Evolutionary conservation across 1,140 invertebrate species (phyloP), one percentile per base, ranked within the genome.

Genomic region (Rhagoletis zephyria): DNA sequence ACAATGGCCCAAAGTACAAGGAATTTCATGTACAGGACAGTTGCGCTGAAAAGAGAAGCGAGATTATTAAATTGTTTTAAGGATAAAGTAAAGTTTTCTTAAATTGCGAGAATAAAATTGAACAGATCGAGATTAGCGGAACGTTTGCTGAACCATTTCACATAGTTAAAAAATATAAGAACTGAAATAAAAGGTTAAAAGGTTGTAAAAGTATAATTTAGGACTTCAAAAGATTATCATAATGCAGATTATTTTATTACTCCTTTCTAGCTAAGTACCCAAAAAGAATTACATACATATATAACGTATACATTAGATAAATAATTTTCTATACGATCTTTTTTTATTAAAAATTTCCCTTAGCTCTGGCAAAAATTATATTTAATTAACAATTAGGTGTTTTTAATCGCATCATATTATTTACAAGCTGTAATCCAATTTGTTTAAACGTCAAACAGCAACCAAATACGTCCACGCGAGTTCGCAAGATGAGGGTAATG

Each of bases 1-100:
- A 99, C 97, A 93, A 98, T 95, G 89, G 96, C 96, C 98, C 98
- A 99, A 93, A 99, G 95, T 93, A 98, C 94, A 89, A 99, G 94
- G 94, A 99, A 98, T 94, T 99, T 99, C 93, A 99, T 94, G 94
- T 99, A 99, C 91, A 98, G 94, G 91, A 99, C 95, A 89, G 97
- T 97, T 94, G 98, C 99, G 96, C 90, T 96, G 96, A 88, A 94
- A 93, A 93, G 89, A 93, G 90, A 86, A 67, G 77, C 61, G 16
- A n/a, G 1, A 63, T 4, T 63, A n/a, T 63, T 12, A 14, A 3
- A 63, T 30, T 30, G 30, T 30, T 30, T 30, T 30, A 0, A 30
- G 30, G 30, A 30, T 30, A 30, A 30, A 30, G 30, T 30, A 30
- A 1, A 1, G 59, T 60, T 60, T 60, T 60, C 6, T 60, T 7